A percentile compares a stretch with the other conserved stretches of the same genome.
phyloP scores from a whole-genome alignment of 37 sponge, comb jelly and placozoan genomes.

The Spongia lamella region DNA sequence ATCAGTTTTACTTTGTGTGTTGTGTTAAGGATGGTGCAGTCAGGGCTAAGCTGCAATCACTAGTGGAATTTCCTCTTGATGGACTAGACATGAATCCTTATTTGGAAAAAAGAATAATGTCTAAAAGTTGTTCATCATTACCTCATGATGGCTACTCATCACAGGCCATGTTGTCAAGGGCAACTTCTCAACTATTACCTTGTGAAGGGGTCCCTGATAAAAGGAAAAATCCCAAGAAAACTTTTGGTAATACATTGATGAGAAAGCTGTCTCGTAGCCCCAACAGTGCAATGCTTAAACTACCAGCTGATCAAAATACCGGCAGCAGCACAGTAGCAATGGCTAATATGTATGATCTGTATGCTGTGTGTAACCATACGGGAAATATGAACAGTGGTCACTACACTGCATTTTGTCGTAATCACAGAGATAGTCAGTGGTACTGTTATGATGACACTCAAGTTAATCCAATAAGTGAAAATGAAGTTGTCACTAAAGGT shows the following conservation, averaged over 20 bases:
- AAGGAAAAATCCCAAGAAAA: conserved; percentile 10
- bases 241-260: neutral
- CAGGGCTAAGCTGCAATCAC: conserved; percentile 75
- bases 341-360: conserved; percentile 71
- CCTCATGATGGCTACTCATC: conserved; percentile 10
- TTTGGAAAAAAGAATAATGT: conserved; percentile 22
- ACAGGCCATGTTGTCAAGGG: conserved; percentile 8
- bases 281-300: conserved; percentile 1
- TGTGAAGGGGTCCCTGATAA: neutral
- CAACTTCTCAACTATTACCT: neutral
- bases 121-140: conserved; percentile 14
- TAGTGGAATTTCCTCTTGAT: conserved; percentile 77
- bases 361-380: conserved; percentile 86
- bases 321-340: neutral
- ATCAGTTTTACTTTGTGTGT: neutral
- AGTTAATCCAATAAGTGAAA: conserved; percentile 49
- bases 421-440: conserved; percentile 68
- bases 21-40: conserved; percentile 53
- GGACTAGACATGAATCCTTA: conserved; percentile 84
- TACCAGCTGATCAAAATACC: neutral
- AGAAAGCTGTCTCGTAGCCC: neutral
- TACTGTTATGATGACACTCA: conserved; percentile 74
- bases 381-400: conserved; percentile 85
- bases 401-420: conserved; percentile 85
- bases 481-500: conserved; percentile 52